Base-by-base conservation (phyloP, 1,140 invertebrate species). In the Linepithema humile region DNA sequence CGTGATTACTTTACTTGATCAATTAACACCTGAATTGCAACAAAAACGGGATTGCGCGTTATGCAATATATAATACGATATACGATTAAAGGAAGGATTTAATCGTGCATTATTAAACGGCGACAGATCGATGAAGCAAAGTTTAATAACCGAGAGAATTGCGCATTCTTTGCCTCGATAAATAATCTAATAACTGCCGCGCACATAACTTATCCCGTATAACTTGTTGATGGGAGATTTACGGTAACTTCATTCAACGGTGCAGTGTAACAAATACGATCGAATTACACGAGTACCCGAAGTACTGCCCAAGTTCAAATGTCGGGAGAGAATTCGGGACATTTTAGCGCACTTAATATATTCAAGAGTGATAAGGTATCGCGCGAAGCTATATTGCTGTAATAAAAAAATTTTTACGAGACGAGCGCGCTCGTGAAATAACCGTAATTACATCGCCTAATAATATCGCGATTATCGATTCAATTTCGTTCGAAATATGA, bases 1-100 rank as follows among this genome's bases (percentile, higher is more conserved):
- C 48, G 64, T 70, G 75, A 80, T 80, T 70, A 80, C 75, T 80
- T 80, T 55, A 78, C 75, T 78, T 69, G 75, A 78, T 78, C 75
- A 80, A 80, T 70, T 70, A 80, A 70, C 75, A 65, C 75, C 17
- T 29, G 48, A 40, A 67, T 78, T 29, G 45, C 62, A 55, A 78
- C 45, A 69, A 70, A 70, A 80, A 70, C 48, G 62, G 43, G 40
- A 64, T 62, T 38, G 35, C 2, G 43, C 62, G 23, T 32, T 15
- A 9, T 53, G 23, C 40, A 32, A 53, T 20, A 50, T 40, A 53
- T n/a, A n/a, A n/a, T n/a, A n/a, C n/a, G 62, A 35, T 64, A 45
- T n/a, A 29, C 62, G 75, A 78, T 53, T 53, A 69, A 80, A 80
- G 62, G n/a, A 65, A 3, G 29, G 64, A 70, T 43, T 80, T 70